phyloP scores from a whole-genome alignment of 2,797 vertebrate genomes.

The Champsocephalus gunnari region DNA sequence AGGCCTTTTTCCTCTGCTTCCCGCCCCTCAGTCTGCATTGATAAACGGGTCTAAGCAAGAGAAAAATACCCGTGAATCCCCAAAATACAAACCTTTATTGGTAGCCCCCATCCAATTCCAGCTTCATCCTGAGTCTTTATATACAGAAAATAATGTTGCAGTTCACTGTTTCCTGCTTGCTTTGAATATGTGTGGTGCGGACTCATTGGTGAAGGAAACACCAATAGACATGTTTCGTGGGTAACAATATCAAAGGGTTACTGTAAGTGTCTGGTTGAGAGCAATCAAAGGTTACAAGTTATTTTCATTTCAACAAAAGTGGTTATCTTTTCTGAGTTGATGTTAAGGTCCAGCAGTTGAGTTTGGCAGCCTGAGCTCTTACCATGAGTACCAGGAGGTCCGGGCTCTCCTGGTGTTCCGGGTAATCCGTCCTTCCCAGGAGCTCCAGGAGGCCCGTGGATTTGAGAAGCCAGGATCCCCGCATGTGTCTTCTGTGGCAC shows the following conservation, averaged over 20 bases:
- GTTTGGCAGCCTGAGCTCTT: conserved; percentile 66
- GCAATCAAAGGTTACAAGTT: conserved; percentile 29
- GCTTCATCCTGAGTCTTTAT: conserved; percentile 32
- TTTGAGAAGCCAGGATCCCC: conserved; percentile 90
- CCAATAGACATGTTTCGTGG: background rate
- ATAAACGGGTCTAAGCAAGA: conserved; percentile 86
- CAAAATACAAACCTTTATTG: conserved; percentile 59
- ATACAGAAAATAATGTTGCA: conserved; percentile 26
- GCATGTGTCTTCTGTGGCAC: conserved; percentile 90
- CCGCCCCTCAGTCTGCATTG: conserved; percentile 89
- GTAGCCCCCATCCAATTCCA: conserved; percentile 45
- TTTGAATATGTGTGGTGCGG: conserved; percentile 17
- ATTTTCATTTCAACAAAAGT: conserved; percentile 21
- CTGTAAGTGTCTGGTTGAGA: conserved; percentile 26
- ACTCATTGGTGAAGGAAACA: conserved; percentile 6
- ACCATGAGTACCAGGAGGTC: conserved; percentile 91
- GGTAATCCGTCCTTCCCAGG: conserved; percentile 92
- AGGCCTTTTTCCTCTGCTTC: conserved; percentile 85
- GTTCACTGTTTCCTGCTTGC: conserved; percentile 14
- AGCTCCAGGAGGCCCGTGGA: conserved; percentile 90
- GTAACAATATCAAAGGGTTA: conserved; percentile 33
- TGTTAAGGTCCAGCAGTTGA: conserved; percentile 36
- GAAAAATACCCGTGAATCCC: conserved; percentile 87
- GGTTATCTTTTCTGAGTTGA: conserved; percentile 36
- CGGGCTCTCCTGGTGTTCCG: conserved; percentile 87